phyloP scores from a whole-genome alignment of 2,888 invertebrate genomes.

The Nemoura dubitans region DNA sequence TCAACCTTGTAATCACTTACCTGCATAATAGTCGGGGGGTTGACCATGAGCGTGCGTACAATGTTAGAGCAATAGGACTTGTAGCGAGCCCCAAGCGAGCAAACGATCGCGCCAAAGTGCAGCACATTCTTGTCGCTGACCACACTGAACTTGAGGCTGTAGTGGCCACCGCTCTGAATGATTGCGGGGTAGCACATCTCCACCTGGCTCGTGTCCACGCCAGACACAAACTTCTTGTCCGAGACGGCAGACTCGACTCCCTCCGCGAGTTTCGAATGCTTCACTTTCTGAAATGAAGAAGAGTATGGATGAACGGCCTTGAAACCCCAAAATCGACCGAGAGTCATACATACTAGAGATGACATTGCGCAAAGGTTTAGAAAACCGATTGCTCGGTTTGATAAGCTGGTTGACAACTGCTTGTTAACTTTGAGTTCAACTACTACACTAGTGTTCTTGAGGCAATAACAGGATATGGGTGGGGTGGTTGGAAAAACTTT shows the following conservation, averaged over 20 bases:
- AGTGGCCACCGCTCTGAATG: conserved; percentile 98
- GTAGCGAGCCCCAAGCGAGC: conserved; percentile 93
- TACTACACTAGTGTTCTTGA: too few relatives aligned
- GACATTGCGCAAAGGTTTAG: too few relatives aligned
- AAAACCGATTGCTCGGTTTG: too few relatives aligned
- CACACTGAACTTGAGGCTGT: conserved; percentile 96
- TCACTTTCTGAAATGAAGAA: conserved; percentile 78
- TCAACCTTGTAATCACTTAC: conserved; percentile 55
- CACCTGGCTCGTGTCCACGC: conserved; percentile 86
- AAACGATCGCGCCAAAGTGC: conserved; percentile 96
- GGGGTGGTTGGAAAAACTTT: too few relatives aligned
- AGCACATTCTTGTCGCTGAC: conserved; percentile 92
- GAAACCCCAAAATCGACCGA: too few relatives aligned
- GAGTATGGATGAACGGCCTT: too few relatives aligned
- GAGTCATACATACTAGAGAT: too few relatives aligned
- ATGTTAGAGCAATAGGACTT: conserved; percentile 99
- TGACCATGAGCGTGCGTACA: conserved; percentile 94
- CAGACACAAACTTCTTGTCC: conserved; percentile 95
- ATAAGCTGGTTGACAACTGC: too few relatives aligned
- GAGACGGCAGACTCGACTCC: conserved; percentile 92
- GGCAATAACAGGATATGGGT: too few relatives aligned
- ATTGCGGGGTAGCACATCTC: conserved; percentile 99
- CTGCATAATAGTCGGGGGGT: conserved; percentile 78
- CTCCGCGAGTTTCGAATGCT: conserved; percentile 93
- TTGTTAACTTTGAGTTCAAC: too few relatives aligned